Conservation (phyloP, 2,888 invertebrate genomes). For the Caprella mutica region DNA sequence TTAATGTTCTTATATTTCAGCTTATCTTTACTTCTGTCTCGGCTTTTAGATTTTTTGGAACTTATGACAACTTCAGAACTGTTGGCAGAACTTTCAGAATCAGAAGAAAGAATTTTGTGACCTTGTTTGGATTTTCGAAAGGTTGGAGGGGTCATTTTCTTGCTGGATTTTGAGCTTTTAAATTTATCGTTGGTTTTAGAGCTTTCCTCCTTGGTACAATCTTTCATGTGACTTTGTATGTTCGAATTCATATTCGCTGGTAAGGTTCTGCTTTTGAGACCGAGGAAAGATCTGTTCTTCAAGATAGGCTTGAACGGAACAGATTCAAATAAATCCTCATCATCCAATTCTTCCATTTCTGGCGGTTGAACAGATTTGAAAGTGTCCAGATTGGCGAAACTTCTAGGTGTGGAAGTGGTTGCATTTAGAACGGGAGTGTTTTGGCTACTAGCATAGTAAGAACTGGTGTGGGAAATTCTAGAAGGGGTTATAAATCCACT, state of each 20-base stretch:
- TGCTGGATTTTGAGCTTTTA: conserved; percentile 14
- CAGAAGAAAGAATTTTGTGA: conserved; percentile 31
- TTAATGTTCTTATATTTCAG: conserved; percentile 33
- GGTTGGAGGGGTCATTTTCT: conserved; percentile 29
- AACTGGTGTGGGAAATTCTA: too few relatives aligned
- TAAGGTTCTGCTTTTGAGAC: conserved; percentile 25
- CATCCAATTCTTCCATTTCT: background rate
- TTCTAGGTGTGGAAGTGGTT: too few relatives aligned
- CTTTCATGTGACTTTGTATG: conserved; percentile 29
- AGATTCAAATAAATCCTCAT: conserved; percentile 31
- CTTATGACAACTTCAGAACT: background rate
- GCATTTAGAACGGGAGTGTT: too few relatives aligned
- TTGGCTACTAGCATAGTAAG: too few relatives aligned
- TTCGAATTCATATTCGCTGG: conserved; percentile 33
- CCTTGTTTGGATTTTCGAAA: conserved; percentile 28
- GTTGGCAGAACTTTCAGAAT: conserved; percentile 29
- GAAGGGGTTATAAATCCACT: too few relatives aligned
- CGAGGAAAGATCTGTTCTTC: background rate
- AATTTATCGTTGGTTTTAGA: conserved; percentile 2
- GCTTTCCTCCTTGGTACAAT: conserved; percentile 22
- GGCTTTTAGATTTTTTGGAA: conserved; percentile 16
- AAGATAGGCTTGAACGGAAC: conserved; percentile 31
- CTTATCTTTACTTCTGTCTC: conserved; percentile 31
- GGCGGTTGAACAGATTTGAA: too few relatives aligned
- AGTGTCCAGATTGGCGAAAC: too few relatives aligned